These are phyloP conservation scores for Pachymerium ferrugineum DNA, from an alignment of 2,888 invertebrate species.

Conservation along the genomic window DNA sequence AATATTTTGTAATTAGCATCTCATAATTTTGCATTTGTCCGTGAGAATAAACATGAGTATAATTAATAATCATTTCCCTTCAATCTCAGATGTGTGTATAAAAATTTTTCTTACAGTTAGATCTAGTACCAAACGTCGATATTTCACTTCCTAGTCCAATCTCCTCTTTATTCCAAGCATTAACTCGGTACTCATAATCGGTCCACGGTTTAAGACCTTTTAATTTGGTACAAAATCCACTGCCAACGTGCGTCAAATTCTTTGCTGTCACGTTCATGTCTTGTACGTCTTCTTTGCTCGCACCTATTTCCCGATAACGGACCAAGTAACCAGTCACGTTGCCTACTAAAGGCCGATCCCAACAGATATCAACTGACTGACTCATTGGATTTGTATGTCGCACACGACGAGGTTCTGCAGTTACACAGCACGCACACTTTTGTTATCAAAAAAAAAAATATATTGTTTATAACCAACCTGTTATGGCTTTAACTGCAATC, in stretches of 20 bases:
- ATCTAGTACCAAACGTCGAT: constrained; percentile 33
- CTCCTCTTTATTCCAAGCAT: constrained; percentile 37
- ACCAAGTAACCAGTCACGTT: constrained; percentile 26
- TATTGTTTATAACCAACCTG: constrained; percentile 34
- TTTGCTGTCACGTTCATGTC: constrained; percentile 4
- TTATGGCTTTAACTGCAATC: constrained; percentile 35
- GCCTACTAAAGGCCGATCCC: constrained; percentile 22
- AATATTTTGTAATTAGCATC: no score
- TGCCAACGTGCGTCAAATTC: constrained; percentile 27
- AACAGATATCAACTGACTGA: constrained; percentile 26
- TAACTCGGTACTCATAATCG: constrained; percentile 35
- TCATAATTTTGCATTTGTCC: no score
- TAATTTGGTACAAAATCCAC: constrained; percentile 32
- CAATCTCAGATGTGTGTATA: not conserved
- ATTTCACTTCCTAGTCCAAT: constrained; percentile 35
- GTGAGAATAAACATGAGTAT: not conserved
- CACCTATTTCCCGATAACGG: not conserved
- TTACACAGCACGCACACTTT: not conserved
- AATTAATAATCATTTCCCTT: not conserved
- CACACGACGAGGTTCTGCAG: constrained; percentile 28
- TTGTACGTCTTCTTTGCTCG: not conserved
- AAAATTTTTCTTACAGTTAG: constrained; percentile 37
- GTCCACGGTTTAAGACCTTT: constrained; percentile 32
- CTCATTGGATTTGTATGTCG: constrained; percentile 23
- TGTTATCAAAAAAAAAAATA: not conserved